phyloP scores from a whole-genome alignment of 1,140 invertebrate genomes.

The Pseudachorutes palmiensis region DNA sequence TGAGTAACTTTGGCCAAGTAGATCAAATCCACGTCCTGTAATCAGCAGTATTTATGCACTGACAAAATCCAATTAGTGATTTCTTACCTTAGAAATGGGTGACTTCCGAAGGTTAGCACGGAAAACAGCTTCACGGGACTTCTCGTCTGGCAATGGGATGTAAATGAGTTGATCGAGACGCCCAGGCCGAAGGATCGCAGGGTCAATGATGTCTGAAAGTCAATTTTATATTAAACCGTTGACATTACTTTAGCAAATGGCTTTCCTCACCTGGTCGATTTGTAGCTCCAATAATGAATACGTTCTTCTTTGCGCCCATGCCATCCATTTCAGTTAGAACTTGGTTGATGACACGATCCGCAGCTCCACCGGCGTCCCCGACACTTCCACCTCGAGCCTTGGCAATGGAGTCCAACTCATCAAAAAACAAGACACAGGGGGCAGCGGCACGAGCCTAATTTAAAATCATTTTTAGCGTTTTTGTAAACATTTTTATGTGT shows the following conservation, averaged over 20 bases:
- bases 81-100: constrained; percentile 71
- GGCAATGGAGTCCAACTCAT: constrained; percentile 98
- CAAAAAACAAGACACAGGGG: constrained; percentile 98
- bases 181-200: constrained; percentile 94
- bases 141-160: constrained; percentile 97
- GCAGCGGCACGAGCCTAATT: constrained; percentile 88
- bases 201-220: constrained; percentile 87
- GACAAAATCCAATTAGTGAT: neutral
- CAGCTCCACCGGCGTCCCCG: constrained; percentile 96
- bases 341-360: constrained; percentile 99
- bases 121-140: constrained; percentile 90
- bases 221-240: constrained; percentile 10
- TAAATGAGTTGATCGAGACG: constrained; percentile 93
- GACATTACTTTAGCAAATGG: neutral
- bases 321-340: constrained; percentile 99
- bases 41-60: neutral
- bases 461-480: constrained; percentile 10
- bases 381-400: constrained; percentile 95
- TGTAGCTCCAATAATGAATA: constrained; percentile 99
- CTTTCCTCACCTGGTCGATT: constrained; percentile 56
- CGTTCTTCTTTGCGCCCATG: constrained; percentile 99
- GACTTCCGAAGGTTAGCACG: constrained; percentile 94
- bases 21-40: constrained; percentile 78
- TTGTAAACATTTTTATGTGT: neutral
- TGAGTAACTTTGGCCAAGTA: constrained; percentile 94